Evolutionary conservation across 2,797 vertebrate species (phyloP), one percentile per base, ranked within the genome.

Genomic region (Enteromius trimaculatus): DNA sequence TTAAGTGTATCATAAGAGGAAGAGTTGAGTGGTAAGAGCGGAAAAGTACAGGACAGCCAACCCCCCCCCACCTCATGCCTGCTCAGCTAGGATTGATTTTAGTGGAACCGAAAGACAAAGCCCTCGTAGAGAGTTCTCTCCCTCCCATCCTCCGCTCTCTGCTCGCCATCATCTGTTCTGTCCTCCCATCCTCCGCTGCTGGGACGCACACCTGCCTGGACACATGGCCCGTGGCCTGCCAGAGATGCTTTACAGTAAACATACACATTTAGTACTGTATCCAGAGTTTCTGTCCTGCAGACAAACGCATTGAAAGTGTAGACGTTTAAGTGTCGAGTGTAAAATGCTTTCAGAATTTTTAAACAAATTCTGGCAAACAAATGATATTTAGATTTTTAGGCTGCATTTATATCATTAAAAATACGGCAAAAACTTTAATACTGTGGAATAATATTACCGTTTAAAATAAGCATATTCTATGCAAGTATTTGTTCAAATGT

Each of bases 101-200:
- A 90, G 93, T 91, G 89, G 89, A 92, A 91, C 89, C 90, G 82
- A 1, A 77, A 88, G 90, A 93, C 91, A 94, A 93, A 94, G 89
- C 90, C 91, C 37, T 49, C 77, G 85, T 77, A 85, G 60, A 42
- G 53, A 77, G n/a, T 6, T n/a, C 86, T 86, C 84, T 82, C 51
- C 14, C 3, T 71, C 55, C 84, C 81, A 87, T 84, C 86, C 86
- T 87, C 87, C 87, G 66, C 77, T 72, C 80, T 70, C 80, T 62
- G 62, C 23, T 51, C 39, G 49, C 76, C 6, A 60, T 86, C 74
- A 71, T 79, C 34, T 68, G 77, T 70, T 77, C 29, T 58, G 58
- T 42, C 62, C 34, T 81, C 78, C 83, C 70, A 84, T 84, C 83
- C 78, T 87, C 85, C 79, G 29, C 77, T 31, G 16, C n/a, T 53